Conservation (phyloP, 2,113 vertebrate genomes). For the Castor canadensis region DNA sequence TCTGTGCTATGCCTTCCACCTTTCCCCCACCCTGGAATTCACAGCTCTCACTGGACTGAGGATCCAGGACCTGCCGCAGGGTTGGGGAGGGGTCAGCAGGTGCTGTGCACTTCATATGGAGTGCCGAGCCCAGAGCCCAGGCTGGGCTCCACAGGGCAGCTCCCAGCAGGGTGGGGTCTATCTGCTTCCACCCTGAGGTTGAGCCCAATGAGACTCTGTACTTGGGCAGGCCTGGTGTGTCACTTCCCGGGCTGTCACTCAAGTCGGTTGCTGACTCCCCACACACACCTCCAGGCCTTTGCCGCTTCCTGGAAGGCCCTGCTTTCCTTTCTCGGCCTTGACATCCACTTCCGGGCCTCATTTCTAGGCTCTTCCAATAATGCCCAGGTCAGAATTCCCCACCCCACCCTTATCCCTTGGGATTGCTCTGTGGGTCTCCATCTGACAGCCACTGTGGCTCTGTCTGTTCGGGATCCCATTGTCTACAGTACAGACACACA, state of each 20-base stretch:
- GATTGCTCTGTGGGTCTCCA: neutral
- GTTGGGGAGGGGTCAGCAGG: accelerated
- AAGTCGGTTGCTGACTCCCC: neutral
- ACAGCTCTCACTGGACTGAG: neutral
- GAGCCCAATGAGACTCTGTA: neutral
- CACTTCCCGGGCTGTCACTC: neutral
- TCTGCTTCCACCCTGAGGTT: neutral
- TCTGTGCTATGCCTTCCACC: accelerated
- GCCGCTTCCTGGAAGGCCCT: neutral
- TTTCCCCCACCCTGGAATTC: neutral
- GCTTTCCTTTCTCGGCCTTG: neutral
- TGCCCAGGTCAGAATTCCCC: no score
- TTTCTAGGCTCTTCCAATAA: no score
- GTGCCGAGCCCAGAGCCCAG: neutral
- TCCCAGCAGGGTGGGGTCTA: neutral
- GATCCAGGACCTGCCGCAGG: neutral
- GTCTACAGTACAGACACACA: no score
- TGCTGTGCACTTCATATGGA: accelerated
- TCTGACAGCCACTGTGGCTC: accelerated
- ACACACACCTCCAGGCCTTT: accelerated
- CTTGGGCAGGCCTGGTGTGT: neutral
- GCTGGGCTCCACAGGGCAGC: neutral
- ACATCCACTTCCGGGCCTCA: neutral
- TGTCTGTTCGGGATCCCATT: neutral
- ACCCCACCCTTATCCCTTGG: neutral